Conservation (phyloP, 2,797 vertebrate species). For the Vipera latastei region DNA sequence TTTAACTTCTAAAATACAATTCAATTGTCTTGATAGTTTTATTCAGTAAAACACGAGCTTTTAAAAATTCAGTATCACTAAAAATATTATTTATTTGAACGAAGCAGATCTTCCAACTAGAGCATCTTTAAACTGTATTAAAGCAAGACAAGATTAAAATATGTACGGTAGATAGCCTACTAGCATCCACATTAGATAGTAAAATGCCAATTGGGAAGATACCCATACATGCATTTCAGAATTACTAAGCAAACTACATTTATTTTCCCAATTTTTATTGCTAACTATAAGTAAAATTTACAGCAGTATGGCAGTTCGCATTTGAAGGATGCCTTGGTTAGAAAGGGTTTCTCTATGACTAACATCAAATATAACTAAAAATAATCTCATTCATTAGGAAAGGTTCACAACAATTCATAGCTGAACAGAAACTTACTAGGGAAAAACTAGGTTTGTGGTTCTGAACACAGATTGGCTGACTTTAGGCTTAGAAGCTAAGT, state of each 20-base stretch:
- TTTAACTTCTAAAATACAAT: background rate
- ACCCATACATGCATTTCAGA: conserved; percentile 41
- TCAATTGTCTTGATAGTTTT: background rate
- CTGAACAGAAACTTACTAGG: background rate
- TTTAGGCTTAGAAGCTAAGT: background rate
- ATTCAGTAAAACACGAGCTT: background rate
- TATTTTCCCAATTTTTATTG: conserved; percentile 60
- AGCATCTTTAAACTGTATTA: conserved; percentile 36
- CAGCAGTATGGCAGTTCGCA: background rate
- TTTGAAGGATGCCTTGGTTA: background rate
- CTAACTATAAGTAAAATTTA: conserved; percentile 21
- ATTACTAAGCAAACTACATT: conserved; percentile 38
- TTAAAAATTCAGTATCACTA: conserved; percentile 16
- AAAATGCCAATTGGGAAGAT: conserved; percentile 24
- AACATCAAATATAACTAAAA: background rate
- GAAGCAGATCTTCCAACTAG: conserved; percentile 39
- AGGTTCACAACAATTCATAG: background rate
- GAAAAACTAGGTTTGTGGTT: background rate
- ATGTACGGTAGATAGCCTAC: background rate
- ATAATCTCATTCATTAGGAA: background rate
- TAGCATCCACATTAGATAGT: background rate
- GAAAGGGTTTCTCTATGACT: background rate
- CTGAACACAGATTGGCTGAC: background rate
- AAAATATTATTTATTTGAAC: conserved; percentile 40
- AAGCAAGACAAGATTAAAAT: background rate